phyloP scores from a whole-genome alignment of 2,888 invertebrate species.

The Acrocyrtus sp. region DNA sequence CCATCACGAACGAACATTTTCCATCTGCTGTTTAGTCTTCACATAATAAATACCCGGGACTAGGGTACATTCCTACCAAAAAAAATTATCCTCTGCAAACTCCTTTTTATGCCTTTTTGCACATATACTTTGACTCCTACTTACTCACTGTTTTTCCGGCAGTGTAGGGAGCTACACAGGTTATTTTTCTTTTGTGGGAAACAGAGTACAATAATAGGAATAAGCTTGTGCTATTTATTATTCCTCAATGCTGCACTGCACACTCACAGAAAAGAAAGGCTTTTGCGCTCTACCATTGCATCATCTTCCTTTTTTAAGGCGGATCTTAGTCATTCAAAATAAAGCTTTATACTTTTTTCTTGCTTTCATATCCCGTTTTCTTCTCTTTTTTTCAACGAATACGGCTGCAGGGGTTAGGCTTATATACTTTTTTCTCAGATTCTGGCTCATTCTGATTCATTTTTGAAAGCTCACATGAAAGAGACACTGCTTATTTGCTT shows the following conservation, averaged over 20 bases:
- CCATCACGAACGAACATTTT: not conserved
- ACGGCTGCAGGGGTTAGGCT: not conserved
- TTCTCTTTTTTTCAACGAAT: not conserved
- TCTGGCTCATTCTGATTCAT: not conserved
- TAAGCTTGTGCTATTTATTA: conserved; percentile 25
- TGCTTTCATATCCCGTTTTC: conserved; percentile 8
- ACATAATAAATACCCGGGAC: not conserved
- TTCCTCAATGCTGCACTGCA: conserved; percentile 30
- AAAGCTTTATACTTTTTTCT: not conserved
- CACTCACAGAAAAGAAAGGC: conserved; percentile 11
- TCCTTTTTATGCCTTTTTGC: not conserved
- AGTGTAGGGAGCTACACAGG: too few species aligned
- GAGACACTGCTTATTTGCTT: conserved; percentile 26
- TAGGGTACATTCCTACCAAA: too few species aligned
- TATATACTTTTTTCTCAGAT: not conserved
- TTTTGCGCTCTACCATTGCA: conserved; percentile 14
- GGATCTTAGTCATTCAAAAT: conserved; percentile 20
- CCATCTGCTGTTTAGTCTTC: not conserved
- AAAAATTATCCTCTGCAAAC: too few species aligned
- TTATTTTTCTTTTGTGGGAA: not conserved
- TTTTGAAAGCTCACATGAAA: conserved; percentile 1
- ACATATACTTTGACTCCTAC: not conserved
- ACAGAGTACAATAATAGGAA: not conserved
- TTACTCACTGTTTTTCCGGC: not conserved
- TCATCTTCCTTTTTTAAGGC: conserved; percentile 14